phyloP scores from a whole-genome alignment of 1,140 invertebrate genomes.

The Drosophila willistoni region DNA sequence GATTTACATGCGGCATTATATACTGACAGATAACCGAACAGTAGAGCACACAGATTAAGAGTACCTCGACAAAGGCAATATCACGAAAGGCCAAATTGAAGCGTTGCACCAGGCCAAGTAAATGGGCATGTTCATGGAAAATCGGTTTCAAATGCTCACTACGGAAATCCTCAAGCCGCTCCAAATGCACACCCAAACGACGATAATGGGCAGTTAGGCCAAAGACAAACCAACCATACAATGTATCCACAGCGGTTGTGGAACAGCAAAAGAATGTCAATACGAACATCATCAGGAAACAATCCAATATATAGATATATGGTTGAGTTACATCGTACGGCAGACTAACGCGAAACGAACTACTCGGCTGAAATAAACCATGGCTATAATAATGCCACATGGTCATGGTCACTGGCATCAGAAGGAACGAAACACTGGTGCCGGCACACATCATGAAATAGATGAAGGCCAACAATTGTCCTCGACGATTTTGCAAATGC shows the following conservation, averaged over 20 bases:
- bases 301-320: constrained; percentile 49
- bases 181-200: constrained; percentile 30
- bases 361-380: constrained; percentile 44
- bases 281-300: constrained; percentile 54
- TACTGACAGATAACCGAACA: constrained; percentile 61
- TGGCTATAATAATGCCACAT: constrained; percentile 31
- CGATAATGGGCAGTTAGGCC: constrained; percentile 58
- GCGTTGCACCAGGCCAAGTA: constrained; percentile 33
- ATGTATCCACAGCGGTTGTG: constrained; percentile 55
- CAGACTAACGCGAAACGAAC: constrained; percentile 57
- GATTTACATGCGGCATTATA: constrained; percentile 59
- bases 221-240: constrained; percentile 59
- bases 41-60: constrained; percentile 57
- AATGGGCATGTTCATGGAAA: constrained; percentile 41
- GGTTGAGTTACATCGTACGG: constrained; percentile 55
- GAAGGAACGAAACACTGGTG: constrained; percentile 54
- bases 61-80: constrained; percentile 58
- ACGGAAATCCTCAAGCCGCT: constrained; percentile 22
- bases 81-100: constrained; percentile 47
- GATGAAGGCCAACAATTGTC: constrained; percentile 41
- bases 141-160: constrained; percentile 24
- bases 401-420: constrained; percentile 48
- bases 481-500: constrained; percentile 33
- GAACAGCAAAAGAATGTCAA: constrained; percentile 64
- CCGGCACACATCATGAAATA: constrained; percentile 61